Base-by-base conservation (phyloP, 2,888 invertebrate species). In the Apamea anceps region DNA sequence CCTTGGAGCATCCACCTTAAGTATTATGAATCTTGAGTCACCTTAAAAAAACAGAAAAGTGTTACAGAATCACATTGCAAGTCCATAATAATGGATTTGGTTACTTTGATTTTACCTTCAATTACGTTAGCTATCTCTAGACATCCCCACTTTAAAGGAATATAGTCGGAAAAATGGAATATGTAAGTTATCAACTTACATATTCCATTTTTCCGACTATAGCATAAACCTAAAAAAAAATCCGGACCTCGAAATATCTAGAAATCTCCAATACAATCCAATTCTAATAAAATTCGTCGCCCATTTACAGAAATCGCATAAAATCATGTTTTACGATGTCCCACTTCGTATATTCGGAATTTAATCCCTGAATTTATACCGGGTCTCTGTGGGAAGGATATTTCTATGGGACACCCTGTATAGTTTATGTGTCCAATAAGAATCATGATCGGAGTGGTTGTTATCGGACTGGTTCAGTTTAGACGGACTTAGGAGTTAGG, bases 271-370 rank as follows among this genome's bases (percentile, higher is more conserved):
- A 89, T 89, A 83, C 78, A 79, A 84, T 87, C 84, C 80, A 86
- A 90, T 89, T 79, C 86, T 89, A 90, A 89, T 90, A 90, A 90
- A 91, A 91, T 90, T 90, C 82, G 79, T 77, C 86, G 73, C 73
- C 74, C 87, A 88, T 88, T 87, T 88, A 88, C 77, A 82, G 89
- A 74, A 82, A 87, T 78, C 86, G 84, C 88, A 92, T 92, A 92
- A 93, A 94, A 91, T 91, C 91, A 91, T 91, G 90, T 92, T 92
- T 93, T 93, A 93, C 91, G 93, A 92, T 84, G 87, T 87, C 87
- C 90, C 88, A 85, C 86, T 87, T 90, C 87, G 91, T 87, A 89
- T 89, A 88, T 91, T 88, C 87, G 75, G 87, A 90, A 89, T 90
- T 88, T 82, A 88, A 87, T 88, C 79, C 81, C 77, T 73, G 76